A percentile compares a stretch with the other conserved stretches of the same genome.
phyloP scores from a whole-genome alignment of 2,888 invertebrate genomes.

The Rhagonycha lutea region DNA sequence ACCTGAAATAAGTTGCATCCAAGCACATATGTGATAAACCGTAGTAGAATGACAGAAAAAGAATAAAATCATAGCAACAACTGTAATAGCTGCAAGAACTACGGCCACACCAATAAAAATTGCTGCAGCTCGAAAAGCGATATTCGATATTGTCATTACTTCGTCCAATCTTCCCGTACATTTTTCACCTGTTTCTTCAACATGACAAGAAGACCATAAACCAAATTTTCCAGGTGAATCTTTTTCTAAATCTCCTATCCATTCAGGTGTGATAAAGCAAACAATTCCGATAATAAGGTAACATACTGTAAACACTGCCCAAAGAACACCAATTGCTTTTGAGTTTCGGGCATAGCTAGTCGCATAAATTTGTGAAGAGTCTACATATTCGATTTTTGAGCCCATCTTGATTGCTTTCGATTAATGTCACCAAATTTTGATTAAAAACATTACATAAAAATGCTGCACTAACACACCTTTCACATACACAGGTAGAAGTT shows the following conservation, averaged over 20 bases:
- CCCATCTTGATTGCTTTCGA: constrained; percentile 64
- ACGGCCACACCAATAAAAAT: constrained; percentile 87
- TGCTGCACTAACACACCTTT: constrained; percentile 19
- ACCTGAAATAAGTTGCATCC: constrained; percentile 97
- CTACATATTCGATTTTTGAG: constrained; percentile 91
- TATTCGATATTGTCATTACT: constrained; percentile 75
- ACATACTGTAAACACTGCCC: constrained; percentile 97
- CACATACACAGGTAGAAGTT: constrained; percentile 14
- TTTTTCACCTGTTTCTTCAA: constrained; percentile 76
- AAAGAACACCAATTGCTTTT: constrained; percentile 93
- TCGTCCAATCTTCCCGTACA: constrained; percentile 86
- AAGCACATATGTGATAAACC: constrained; percentile 91
- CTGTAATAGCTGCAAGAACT: constrained; percentile 81
- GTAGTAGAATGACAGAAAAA: constrained; percentile 91
- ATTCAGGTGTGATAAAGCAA: constrained; percentile 93
- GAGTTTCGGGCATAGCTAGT: constrained; percentile 90
- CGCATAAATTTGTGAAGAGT: constrained; percentile 87
- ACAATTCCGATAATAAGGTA: constrained; percentile 96
- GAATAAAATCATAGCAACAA: constrained; percentile 88
- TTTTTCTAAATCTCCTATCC: constrained; percentile 84
- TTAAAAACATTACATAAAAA: constrained; percentile 18
- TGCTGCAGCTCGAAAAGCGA: constrained; percentile 84
- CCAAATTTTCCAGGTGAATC: constrained; percentile 92
- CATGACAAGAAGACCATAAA: constrained; percentile 85
- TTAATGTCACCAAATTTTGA: constrained; percentile 1